Evolutionary conservation across 2,113 vertebrate genomes (phyloP).

Genomic region (Todiramphus saurophagus): DNA sequence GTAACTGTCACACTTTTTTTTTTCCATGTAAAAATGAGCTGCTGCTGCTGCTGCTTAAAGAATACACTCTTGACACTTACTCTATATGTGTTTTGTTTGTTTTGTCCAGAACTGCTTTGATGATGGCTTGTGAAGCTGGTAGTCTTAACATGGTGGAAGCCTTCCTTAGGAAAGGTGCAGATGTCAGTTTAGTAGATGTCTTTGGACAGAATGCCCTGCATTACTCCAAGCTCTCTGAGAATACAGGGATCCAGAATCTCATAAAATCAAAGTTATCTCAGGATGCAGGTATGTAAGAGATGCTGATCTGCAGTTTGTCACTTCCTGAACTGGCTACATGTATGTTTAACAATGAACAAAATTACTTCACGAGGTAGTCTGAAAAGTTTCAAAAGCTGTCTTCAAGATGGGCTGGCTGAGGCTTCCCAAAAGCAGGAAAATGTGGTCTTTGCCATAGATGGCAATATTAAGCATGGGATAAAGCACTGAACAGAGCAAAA

Average conservation of each 20-base stretch:
- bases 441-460: background rate
- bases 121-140: constrained; percentile 85
- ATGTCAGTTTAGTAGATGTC: constrained; percentile 80
- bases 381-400: background rate
- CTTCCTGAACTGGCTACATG: background rate
- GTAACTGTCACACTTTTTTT: background rate
- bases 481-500: background rate
- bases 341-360: constrained; percentile 28
- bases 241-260: constrained; percentile 77
- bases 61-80: background rate
- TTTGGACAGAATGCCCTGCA: constrained; percentile 86
- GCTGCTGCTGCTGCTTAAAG: background rate
- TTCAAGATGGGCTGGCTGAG: background rate
- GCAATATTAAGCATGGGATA: background rate
- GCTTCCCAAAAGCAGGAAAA: background rate
- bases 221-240: constrained; percentile 84
- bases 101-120: constrained; percentile 84
- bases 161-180: constrained; percentile 84
- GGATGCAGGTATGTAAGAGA: constrained; percentile 80
- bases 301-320: background rate
- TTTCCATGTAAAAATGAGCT: background rate
- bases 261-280: constrained; percentile 81
- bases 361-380: background rate
- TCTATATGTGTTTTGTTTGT: background rate
- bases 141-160: constrained; percentile 75